Conservation (phyloP, 2,888 invertebrate genomes). For the Tethea ocularis region DNA sequence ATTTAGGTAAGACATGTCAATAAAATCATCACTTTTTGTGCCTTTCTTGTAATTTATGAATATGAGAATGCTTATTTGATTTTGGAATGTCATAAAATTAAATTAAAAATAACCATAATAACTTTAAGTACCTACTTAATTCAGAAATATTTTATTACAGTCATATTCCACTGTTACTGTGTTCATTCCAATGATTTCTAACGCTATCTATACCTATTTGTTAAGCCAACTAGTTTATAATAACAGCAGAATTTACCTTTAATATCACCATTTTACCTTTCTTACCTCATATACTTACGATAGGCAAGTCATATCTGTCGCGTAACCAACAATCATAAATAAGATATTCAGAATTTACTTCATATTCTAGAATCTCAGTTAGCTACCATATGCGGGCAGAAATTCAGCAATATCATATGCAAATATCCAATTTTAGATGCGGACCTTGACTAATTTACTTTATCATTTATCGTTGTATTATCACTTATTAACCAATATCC, state of each 20-base stretch:
- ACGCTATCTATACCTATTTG: not conserved
- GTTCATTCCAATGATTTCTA: not conserved
- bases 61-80: conserved; percentile 5
- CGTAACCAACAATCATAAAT: not conserved
- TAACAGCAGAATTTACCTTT: too few species aligned
- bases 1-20: not conserved
- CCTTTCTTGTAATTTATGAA: not conserved
- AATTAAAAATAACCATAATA: not conserved
- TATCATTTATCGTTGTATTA: conserved; percentile 25
- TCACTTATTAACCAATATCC: conserved; percentile 33
- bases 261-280: too few species aligned
- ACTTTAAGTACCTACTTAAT: not conserved
- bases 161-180: not conserved
- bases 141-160: not conserved
- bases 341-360: not conserved
- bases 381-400: not conserved
- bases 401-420: not conserved
- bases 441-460: conserved; percentile 22
- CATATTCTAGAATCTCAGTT: not conserved
- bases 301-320: too few species aligned
- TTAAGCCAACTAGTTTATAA: too few species aligned
- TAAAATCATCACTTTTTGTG: not conserved
- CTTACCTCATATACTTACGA: too few species aligned
- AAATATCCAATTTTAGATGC: not conserved
- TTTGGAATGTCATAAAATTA: conserved; percentile 5